Evolutionary conservation across 1,140 invertebrate species (phyloP).

Genomic region (Calliopsis andreniformis): DNA sequence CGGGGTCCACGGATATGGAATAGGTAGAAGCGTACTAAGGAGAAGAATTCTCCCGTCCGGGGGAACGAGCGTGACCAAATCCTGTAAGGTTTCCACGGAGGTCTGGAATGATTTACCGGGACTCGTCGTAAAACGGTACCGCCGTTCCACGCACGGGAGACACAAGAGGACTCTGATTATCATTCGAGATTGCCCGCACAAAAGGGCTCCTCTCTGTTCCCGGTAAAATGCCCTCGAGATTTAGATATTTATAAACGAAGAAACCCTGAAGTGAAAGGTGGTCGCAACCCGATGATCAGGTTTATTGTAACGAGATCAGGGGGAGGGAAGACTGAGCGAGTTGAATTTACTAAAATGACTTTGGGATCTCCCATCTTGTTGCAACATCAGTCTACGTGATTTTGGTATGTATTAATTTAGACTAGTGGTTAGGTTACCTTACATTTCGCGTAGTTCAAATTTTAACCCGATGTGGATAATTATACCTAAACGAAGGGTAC

Average conservation of each 20-base stretch:
- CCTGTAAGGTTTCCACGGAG: conserved; percentile 70
- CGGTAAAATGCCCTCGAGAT: conserved; percentile 70
- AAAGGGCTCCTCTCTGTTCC: conserved; percentile 67
- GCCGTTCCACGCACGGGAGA: conserved; percentile 71
- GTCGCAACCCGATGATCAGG: conserved; percentile 62
- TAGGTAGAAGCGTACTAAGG: conserved; percentile 46
- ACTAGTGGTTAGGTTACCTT: no score
- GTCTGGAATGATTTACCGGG: conserved; percentile 77
- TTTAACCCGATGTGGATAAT: no score
- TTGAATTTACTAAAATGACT: conserved; percentile 46
- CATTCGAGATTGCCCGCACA: conserved; percentile 77
- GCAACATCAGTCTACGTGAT: not conserved
- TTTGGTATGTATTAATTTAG: no score
- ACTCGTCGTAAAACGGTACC: conserved; percentile 75
- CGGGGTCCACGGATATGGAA: conserved; percentile 57
- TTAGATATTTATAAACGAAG: conserved; percentile 77
- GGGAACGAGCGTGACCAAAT: conserved; percentile 73
- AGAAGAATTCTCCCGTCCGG: conserved; percentile 56
- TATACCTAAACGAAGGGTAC: no score
- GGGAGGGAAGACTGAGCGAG: conserved; percentile 2
- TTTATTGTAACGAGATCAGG: conserved; percentile 54
- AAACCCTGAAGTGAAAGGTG: conserved; percentile 26
- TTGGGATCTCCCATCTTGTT: not conserved
- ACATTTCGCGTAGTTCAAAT: no score
- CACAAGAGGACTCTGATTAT: conserved; percentile 79